These are phyloP conservation scores for Elmis aenea DNA, from an alignment of 2,888 invertebrate species.

Conservation along the genomic window DNA sequence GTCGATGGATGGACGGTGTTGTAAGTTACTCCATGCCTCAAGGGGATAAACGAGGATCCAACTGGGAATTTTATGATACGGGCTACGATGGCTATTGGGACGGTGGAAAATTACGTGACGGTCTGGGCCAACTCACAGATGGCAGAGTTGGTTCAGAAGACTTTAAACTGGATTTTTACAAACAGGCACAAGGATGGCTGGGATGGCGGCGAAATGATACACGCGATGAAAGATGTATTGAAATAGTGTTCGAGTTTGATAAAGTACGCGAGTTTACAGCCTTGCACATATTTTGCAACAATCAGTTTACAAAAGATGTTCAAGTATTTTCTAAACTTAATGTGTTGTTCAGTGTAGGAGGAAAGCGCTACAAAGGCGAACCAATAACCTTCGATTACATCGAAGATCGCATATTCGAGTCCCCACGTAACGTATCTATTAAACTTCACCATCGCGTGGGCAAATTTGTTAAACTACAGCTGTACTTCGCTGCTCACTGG, in stretches of 20 bases:
- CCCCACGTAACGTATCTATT: conserved; percentile 75
- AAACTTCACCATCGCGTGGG: conserved; percentile 78
- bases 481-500: conserved; percentile 79
- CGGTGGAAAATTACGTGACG: conserved; percentile 67
- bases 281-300: conserved; percentile 77
- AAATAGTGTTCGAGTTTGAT: conserved; percentile 78
- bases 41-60: conserved; percentile 75
- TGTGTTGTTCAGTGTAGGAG: conserved; percentile 77
- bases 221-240: conserved; percentile 56
- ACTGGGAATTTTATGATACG: conserved; percentile 76
- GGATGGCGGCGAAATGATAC: conserved; percentile 87
- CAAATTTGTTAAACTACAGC: conserved; percentile 70
- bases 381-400: conserved; percentile 68
- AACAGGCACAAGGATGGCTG: conserved; percentile 72
- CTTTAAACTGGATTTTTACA: conserved; percentile 60
- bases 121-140: conserved; percentile 81
- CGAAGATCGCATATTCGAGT: conserved; percentile 75
- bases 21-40: conserved; percentile 84
- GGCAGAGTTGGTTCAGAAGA: conserved; percentile 74
- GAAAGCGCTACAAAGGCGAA: conserved; percentile 70
- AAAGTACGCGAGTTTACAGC: conserved; percentile 79
- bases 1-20: conserved; percentile 78
- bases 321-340: conserved; percentile 78
- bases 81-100: conserved; percentile 83
- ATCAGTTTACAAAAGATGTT: conserved; percentile 79